Base-by-base conservation (phyloP, 2,888 invertebrate genomes). In the Microdon myrmicae region DNA sequence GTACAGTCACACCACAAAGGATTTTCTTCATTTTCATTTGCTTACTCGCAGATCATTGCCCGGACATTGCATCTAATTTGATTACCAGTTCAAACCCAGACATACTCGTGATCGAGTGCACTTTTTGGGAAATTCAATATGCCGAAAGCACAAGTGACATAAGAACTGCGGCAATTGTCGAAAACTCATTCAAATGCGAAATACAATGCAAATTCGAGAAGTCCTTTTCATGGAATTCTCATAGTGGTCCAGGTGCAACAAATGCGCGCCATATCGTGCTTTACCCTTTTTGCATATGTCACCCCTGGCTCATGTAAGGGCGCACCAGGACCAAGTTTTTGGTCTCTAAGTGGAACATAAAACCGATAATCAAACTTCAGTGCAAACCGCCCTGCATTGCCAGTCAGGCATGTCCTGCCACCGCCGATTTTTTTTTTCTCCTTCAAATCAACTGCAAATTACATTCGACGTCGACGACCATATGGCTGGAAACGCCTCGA, bases 301-400 rank as follows among this genome's bases (percentile, higher is more conserved):
- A 61, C 61, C 56, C 56, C 44, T 49, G n/a, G n/a, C n/a, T n/a
- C n/a, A 56, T 61, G 22, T 25, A 9, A 26, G 48, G 23, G 29
- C 12, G 16, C 25, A 8, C 35, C 19, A 20, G 38, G 28, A 55
- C 34, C 32, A 47, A 22, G 32, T 31, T 39, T 34, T 14, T 4
- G 7, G 25, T 45, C 4, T 10, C 34, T 14, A n/a, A 22, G 51
- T 22, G 22, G 25, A 43, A 29, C 51, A 10, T 19, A 39, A 32
- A 55, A 56, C 43, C 48, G 48, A 48, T 44, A 48, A 47, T 41
- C 47, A 48, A 35, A 48, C 37, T 48, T 34, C 35, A 14, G 2
- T 20, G 22, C 32, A 9, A 35, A 29, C 23, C 44, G 43, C 37
- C 53, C 43, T 44, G 53, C 43, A 20, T 22, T 29, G 44, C 29